Base-by-base conservation (phyloP, 2,113 vertebrate species). In the Nansenia antarctica region DNA sequence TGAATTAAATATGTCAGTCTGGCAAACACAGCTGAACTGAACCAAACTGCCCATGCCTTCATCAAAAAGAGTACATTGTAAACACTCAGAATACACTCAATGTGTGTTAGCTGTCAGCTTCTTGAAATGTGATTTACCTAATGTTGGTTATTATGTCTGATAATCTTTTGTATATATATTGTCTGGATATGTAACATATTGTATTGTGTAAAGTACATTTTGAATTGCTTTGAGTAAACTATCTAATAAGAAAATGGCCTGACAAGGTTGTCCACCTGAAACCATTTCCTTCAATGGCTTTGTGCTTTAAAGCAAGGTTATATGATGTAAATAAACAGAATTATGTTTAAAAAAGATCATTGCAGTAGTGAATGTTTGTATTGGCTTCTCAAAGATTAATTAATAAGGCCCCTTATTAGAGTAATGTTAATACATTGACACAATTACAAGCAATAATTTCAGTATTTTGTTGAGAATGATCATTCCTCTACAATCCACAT, bases 151-250 rank as follows among this genome's bases (percentile, higher is more conserved):
- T 94, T 92, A 91, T 94, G 74, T 89, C 87, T 77, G 78, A 81
- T 65, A 68, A 2, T 70, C 61, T 89, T 89, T 81, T 96, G 94
- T 96, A 96, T 92, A 96, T 92, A 95, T 95, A 94, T 64, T 82
- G 80, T 90, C 92, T 86, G 84, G 76, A 94, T 85, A 80, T 97
- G 94, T 97, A 95, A 95, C 93, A 97, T 95, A 90, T 37, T 95
- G 82, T 85, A 92, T 92, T 93, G 86, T 93, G 93, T 91, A 49
- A 49, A 49, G 45, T 49, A 94, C 92, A 95, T 95, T 94, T 93
- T 93, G 94, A 93, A 92, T 91, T 91, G 92, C 92, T 93, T 93
- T 91, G 85, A 92, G 90, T 88, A 89, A 55, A 86, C 15, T 92
- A 92, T 92, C 90, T 93, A 90, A 91, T 92, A 90, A 88, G 82